Evolutionary conservation across 2,113 vertebrate genomes (phyloP), one percentile per base, ranked within the genome.

Genomic region (Amblyopsis rosae): DNA sequence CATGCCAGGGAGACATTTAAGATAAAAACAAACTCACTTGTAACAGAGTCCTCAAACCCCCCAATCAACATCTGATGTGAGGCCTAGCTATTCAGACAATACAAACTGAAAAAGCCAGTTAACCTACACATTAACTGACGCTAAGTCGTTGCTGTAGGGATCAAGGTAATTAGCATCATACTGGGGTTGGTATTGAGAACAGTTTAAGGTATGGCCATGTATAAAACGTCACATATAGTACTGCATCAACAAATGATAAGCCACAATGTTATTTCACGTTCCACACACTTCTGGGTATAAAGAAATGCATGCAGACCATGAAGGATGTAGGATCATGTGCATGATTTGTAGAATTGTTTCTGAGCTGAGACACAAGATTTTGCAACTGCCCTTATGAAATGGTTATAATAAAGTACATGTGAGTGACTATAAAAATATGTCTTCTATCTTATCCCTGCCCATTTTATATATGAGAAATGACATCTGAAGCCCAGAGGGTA

Each of bases 131-230:
- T 49, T 26, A 32, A 62, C 12, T 11, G 15, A 6, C 16, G n/a
- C n/a, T n/a, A n/a, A 53, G 76, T 65, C 59, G 32, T 71, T 26
- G 63, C 19, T 72, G 50, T 26, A 15, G 62, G 15, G 41, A n/a
- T 41, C 48, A 35, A 19, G 33, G 56, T 69, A 19, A 55, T 55
- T 68, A 19, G 12, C 65, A 12, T 69, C 56, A 32, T 41, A 72
- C 69, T 15, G 6, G 0, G 26, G 16, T 26, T 15, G 19, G 7
- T 11, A 67, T n/a, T 56, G 16, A 79, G 71, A 63, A 65, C 46
- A 57, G 16, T 59, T 73, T 83, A 81, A 88, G 83, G 81, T 86
- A 78, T 57, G 64, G 61, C 81, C 81, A 83, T 86, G 79, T 77
- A 70, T 77, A 70, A 45, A 89, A 90, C 82, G 81, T 87, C 26